Evolutionary conservation across 1,140 invertebrate species (phyloP).

Genomic region (Fopius arisanus): DNA sequence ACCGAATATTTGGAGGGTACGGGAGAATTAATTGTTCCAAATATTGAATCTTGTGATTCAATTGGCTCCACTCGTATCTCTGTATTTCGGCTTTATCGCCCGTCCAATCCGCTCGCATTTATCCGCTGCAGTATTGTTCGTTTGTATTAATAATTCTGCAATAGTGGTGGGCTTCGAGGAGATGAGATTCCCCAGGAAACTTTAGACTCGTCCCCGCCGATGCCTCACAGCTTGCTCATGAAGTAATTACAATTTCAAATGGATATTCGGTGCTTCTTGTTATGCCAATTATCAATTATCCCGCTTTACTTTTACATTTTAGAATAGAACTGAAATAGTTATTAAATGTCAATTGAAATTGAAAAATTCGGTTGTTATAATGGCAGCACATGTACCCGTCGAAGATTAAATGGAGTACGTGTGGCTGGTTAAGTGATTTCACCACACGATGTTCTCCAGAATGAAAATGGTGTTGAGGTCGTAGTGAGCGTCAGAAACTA

Average conservation of each 20-base stretch:
- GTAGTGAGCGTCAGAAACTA: not conserved
- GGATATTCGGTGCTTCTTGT: not conserved
- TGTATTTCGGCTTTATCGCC: not conserved
- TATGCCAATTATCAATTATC: not conserved
- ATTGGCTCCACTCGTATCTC: not conserved
- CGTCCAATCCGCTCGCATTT: not conserved
- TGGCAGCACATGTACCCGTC: too few species aligned
- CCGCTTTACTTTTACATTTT: not conserved
- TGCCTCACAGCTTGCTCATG: not conserved
- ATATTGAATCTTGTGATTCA: conserved; percentile 27
- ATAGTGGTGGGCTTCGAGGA: not conserved
- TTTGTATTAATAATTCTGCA: conserved; percentile 14
- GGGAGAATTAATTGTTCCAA: conserved; percentile 25
- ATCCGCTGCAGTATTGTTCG: not conserved
- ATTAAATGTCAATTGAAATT: too few species aligned
- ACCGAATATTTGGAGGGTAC: not conserved
- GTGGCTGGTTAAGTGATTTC: not conserved
- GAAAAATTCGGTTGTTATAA: too few species aligned
- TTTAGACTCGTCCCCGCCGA: not conserved
- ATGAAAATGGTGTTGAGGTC: not conserved
- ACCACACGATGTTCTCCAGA: not conserved
- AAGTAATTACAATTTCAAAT: conserved; percentile 17
- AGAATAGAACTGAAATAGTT: too few species aligned
- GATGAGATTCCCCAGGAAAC: not conserved
- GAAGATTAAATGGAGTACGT: not conserved